Evolutionary conservation across 1,140 invertebrate species (phyloP).

Genomic region (Spodoptera frugiperda): DNA sequence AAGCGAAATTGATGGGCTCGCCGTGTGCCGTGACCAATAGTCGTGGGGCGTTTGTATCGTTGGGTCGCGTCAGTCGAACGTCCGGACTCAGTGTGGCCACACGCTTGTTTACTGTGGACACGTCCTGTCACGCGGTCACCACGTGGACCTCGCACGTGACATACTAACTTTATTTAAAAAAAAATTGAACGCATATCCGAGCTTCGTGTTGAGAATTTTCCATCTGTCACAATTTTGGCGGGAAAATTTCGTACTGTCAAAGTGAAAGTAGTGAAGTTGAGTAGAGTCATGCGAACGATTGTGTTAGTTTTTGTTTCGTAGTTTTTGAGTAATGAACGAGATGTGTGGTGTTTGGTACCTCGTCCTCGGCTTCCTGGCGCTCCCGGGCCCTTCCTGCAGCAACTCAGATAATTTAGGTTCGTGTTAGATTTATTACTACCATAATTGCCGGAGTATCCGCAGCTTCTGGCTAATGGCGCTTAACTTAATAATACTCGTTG

Average conservation of each 20-base stretch:
- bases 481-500: conserved; percentile 56
- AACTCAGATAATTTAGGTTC: conserved; percentile 78
- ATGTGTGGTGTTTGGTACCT: conserved; percentile 63
- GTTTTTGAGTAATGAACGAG: conserved; percentile 50
- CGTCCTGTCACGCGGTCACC: conserved; percentile 65
- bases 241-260: conserved; percentile 2
- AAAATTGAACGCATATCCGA: conserved; percentile 27
- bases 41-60: conserved; percentile 71
- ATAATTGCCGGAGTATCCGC: conserved; percentile 61
- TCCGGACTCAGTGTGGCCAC: conserved; percentile 77
- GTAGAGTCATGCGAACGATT: conserved; percentile 27
- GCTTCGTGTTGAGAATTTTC: neutral
- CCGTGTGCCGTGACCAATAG: conserved; percentile 77
- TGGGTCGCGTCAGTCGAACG: conserved; percentile 76
- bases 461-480: conserved; percentile 55
- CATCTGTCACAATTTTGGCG: conserved; percentile 24
- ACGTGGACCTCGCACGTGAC: conserved; percentile 58
- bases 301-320: conserved; percentile 31
- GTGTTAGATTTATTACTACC: conserved; percentile 69
- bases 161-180: conserved; percentile 19
- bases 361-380: conserved; percentile 61
- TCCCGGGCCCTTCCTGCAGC: conserved; percentile 68
- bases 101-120: conserved; percentile 70
- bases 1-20: conserved; percentile 78
- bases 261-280: conserved; percentile 39